Percentiles rank a stretch among this genome's conserved stretches.
phyloP scores from a whole-genome alignment of 2,113 vertebrate species.

The Dryoscopus gambensis region DNA sequence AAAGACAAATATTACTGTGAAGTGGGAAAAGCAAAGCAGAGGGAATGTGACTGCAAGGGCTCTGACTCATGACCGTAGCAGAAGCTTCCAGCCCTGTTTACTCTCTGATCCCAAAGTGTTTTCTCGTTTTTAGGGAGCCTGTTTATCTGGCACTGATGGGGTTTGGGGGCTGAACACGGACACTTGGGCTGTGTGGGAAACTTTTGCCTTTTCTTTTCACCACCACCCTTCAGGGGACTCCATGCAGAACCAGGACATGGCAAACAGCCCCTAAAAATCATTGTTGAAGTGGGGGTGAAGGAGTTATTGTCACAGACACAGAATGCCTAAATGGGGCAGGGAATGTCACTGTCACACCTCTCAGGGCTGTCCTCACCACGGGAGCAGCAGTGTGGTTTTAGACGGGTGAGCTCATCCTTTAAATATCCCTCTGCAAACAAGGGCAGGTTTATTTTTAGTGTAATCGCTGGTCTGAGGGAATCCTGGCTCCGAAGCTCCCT shows the following conservation, averaged over 20 bases:
- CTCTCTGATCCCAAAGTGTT: background rate
- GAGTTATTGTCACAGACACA: background rate
- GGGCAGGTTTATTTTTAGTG: slow-evolving; percentile 35
- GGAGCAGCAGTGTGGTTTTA: background rate
- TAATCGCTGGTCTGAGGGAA: background rate
- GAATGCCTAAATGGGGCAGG: slow-evolving; percentile 25
- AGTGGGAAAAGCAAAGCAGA: background rate
- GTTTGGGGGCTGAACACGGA: background rate
- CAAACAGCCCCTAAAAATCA: background rate
- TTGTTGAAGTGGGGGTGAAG: background rate
- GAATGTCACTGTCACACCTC: slow-evolving; percentile 29
- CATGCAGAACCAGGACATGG: background rate
- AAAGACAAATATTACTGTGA: background rate
- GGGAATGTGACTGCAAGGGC: background rate
- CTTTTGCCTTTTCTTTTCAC: background rate
- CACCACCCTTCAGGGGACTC: background rate
- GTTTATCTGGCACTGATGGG: background rate
- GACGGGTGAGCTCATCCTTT: slow-evolving; percentile 28
- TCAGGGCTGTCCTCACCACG: background rate
- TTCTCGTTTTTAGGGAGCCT: background rate
- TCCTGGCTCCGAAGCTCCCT: background rate
- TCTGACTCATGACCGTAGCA: background rate
- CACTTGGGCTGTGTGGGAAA: background rate
- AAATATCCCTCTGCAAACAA: slow-evolving; percentile 52
- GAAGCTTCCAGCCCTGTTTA: background rate